Percentiles rank a stretch among this genome's conserved stretches.
phyloP scores from a whole-genome alignment of 2,113 vertebrate genomes.

The Alligator mississippiensis region DNA sequence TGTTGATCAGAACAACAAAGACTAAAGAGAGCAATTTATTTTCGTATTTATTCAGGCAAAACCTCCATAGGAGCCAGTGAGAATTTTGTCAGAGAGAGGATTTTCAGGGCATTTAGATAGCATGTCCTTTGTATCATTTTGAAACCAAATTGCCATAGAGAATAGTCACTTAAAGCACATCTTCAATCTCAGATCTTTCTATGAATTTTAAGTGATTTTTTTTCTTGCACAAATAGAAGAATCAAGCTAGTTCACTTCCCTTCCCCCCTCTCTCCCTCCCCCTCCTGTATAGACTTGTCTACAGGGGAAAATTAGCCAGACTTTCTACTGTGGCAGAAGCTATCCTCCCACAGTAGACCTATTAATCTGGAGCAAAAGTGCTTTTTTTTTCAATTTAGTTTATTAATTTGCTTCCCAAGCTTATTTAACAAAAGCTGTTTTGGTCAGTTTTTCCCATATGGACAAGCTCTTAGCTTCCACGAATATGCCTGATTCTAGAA shows the following conservation, averaged over 20 bases:
- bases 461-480: not conserved
- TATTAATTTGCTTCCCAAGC: not conserved
- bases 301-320: slow-evolving; percentile 37
- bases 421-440: not conserved
- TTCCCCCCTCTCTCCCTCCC: too few relatives aligned
- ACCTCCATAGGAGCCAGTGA: not conserved
- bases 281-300: slow-evolving; percentile 25
- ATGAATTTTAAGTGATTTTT: not conserved
- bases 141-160: not conserved
- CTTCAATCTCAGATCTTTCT: not conserved
- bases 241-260: slow-evolving; percentile 16
- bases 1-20: not conserved
- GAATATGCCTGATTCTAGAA: not conserved
- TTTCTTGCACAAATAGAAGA: slow-evolving; percentile 37
- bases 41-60: not conserved
- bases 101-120: not conserved
- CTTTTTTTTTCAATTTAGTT: not conserved
- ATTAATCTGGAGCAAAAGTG: slow-evolving; percentile 5
- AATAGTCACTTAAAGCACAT: not conserved
- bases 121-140: not conserved
- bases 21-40: not conserved
- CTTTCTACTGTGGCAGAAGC: slow-evolving; percentile 39
- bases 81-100: not conserved
- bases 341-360: not conserved
- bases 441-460: not conserved